Conservation (phyloP, 92 coral and sea anemone species). For the Bergia sp. region DNA sequence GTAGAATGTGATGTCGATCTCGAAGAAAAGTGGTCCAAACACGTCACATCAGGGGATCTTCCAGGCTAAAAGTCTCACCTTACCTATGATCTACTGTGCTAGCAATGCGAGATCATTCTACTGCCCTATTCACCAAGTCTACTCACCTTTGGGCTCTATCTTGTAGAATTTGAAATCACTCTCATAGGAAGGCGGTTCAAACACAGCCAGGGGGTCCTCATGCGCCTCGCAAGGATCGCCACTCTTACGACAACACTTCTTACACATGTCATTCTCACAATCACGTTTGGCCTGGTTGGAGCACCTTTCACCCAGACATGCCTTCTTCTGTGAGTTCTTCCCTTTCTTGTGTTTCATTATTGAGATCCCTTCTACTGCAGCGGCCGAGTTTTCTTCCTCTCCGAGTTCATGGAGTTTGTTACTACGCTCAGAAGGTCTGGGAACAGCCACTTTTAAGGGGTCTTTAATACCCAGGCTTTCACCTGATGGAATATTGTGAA, state of each 20-base stretch:
- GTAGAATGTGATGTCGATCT: constrained; percentile 62
- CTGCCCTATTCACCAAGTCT: not conserved
- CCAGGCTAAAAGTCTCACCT: not conserved
- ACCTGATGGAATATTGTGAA: constrained; percentile 54
- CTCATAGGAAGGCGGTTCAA: constrained; percentile 69
- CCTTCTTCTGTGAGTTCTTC: constrained; percentile 34
- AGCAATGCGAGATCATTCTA: too few species aligned
- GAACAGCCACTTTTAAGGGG: constrained; percentile 66
- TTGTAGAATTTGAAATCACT: constrained; percentile 63
- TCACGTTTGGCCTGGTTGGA: constrained; percentile 90
- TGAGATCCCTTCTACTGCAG: constrained; percentile 32
- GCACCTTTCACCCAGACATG: constrained; percentile 79
- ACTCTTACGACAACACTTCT: constrained; percentile 85
- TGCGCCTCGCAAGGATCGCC: constrained; percentile 85
- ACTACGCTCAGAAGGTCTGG: constrained; percentile 50
- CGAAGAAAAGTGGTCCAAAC: constrained; percentile 63
- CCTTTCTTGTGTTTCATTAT: constrained; percentile 34
- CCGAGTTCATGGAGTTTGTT: constrained; percentile 60
- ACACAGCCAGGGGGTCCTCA: constrained; percentile 69
- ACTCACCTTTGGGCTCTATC: constrained; percentile 73
- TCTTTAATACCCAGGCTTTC: constrained; percentile 89
- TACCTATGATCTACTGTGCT: too few species aligned
- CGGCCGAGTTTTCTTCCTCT: constrained; percentile 11
- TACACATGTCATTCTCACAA: constrained; percentile 90
- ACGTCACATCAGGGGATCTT: constrained; percentile 59